A percentile compares a stretch with the other conserved stretches of the same genome.
phyloP scores from a whole-genome alignment of 2,797 vertebrate species.

The Hyperoplus lanceolatus region DNA sequence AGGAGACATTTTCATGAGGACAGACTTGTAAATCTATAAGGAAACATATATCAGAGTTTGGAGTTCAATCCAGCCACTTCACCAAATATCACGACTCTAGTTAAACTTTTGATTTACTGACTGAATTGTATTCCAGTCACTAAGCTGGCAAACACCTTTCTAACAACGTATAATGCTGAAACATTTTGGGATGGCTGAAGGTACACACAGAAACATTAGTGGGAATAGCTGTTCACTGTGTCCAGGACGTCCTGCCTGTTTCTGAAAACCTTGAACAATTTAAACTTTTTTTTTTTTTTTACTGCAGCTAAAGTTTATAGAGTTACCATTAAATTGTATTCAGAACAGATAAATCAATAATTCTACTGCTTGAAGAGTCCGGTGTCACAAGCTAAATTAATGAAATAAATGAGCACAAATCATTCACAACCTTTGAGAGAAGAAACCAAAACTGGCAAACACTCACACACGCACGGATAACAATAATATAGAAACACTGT shows the following conservation, averaged over 20 bases:
- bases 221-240: conserved; percentile 5
- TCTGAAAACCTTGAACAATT: not conserved
- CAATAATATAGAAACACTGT: too few species aligned
- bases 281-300: conserved; percentile 6
- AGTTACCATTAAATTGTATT: conserved; percentile 15
- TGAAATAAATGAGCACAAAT: conserved; percentile 11
- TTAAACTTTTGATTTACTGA: conserved; percentile 58
- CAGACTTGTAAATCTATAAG: conserved; percentile 40
- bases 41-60: conserved; percentile 22
- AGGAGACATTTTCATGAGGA: conserved; percentile 55
- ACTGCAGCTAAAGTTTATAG: conserved; percentile 1
- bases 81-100: conserved; percentile 32
- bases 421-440: not conserved
- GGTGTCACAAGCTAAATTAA: conserved; percentile 19
- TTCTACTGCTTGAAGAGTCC: not conserved
- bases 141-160: conserved; percentile 32
- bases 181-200: conserved; percentile 22
- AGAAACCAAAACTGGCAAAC: not conserved
- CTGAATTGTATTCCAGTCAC: conserved; percentile 50
- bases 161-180: not conserved
- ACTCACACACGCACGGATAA: not conserved
- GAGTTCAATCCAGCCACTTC: conserved; percentile 12
- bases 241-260: not conserved
- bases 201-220: not conserved
- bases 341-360: not conserved